Conservation (phyloP, 2,797 vertebrate species). For the Arnoldichthys spilopterus region DNA sequence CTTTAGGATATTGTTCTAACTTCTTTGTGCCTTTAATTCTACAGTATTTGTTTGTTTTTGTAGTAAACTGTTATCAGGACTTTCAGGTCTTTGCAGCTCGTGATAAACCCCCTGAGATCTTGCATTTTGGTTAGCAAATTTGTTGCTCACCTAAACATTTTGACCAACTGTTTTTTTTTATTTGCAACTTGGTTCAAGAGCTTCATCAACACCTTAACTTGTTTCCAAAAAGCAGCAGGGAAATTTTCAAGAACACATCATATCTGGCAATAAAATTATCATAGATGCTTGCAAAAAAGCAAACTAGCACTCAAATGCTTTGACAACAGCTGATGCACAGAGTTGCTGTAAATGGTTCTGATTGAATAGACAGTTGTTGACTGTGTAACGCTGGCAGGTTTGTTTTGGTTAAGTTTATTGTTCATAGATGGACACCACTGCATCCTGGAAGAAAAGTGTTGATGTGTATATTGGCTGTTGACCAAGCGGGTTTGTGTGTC, state of each 20-base stretch:
- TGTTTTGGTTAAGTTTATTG: not conserved
- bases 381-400: not conserved
- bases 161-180: not conserved
- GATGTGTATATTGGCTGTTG: not conserved
- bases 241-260: not conserved
- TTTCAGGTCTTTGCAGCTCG: not conserved
- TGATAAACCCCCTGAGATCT: not conserved
- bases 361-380: constrained; percentile 17
- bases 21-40: not conserved
- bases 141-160: not conserved
- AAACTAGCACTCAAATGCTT: not conserved
- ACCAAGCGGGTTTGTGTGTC: constrained; percentile 1
- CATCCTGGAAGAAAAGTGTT: not conserved
- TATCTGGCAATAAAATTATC: not conserved
- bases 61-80: not conserved
- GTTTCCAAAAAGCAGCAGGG: no score
- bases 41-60: not conserved
- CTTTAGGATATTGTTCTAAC: not conserved
- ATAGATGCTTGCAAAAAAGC: not conserved
- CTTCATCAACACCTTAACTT: no score
- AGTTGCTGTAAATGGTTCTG: constrained; percentile 12
- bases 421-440: not conserved
- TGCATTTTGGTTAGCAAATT: not conserved
- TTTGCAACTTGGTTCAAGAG: no score
- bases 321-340: not conserved